A percentile compares a stretch with the other conserved stretches of the same genome.
Conservation (phyloP, 2,797 vertebrate species). For the Epinephelus coioides region DNA sequence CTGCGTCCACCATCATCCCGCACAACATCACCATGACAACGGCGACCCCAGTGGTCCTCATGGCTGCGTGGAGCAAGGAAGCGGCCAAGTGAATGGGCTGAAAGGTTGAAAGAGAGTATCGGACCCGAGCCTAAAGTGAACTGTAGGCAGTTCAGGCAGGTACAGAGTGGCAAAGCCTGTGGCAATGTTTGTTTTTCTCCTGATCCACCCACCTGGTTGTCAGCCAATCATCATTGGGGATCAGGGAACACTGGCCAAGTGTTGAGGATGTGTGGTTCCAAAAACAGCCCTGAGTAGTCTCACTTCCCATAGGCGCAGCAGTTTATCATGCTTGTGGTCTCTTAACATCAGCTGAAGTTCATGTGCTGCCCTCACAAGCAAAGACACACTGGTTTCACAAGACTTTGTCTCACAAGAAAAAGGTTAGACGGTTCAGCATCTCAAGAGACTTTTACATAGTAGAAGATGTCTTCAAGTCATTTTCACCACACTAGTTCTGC, state of each 20-base stretch:
- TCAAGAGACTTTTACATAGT: not conserved
- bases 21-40: slow-evolving; percentile 75
- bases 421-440: not conserved
- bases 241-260: slow-evolving; percentile 66
- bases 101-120: slow-evolving; percentile 22
- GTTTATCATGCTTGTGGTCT: slow-evolving; percentile 37
- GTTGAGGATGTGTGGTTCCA: slow-evolving; percentile 57
- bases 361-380: slow-evolving; percentile 23
- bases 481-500: not conserved
- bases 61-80: slow-evolving; percentile 54
- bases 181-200: slow-evolving; percentile 71
- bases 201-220: slow-evolving; percentile 73
- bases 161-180: slow-evolving; percentile 65
- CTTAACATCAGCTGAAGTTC: slow-evolving; percentile 55
- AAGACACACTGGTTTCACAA: slow-evolving; percentile 34
- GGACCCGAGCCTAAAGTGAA: slow-evolving; percentile 39
- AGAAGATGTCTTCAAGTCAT: not conserved
- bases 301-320: not conserved
- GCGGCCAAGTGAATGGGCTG: slow-evolving; percentile 7
- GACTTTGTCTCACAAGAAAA: slow-evolving; percentile 23
- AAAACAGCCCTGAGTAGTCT: slow-evolving; percentile 52
- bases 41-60: slow-evolving; percentile 73
- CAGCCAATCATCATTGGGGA: slow-evolving; percentile 72
- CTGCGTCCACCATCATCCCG: slow-evolving; percentile 57
- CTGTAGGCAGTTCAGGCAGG: slow-evolving; percentile 42